These are phyloP conservation scores for Strigamia maritima DNA, from an alignment of 2,888 invertebrate genomes.

Conservation along the genomic window DNA sequence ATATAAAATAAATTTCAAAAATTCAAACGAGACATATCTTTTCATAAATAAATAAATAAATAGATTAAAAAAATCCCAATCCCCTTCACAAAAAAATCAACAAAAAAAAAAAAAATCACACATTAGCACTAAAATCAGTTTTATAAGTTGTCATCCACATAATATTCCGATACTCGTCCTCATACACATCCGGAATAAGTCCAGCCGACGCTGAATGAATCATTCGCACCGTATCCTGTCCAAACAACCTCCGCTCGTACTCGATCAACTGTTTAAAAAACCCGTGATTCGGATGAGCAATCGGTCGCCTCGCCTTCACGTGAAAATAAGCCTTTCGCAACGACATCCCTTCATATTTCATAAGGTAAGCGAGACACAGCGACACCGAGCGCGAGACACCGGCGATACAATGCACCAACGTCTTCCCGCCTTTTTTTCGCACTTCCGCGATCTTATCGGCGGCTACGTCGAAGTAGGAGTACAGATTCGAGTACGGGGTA, in stretches of 20 bases:
- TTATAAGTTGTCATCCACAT: constrained; percentile 26
- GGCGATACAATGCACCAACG: constrained; percentile 83
- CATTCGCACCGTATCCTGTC: constrained; percentile 69
- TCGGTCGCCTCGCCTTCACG: constrained; percentile 68
- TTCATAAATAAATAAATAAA: too few relatives aligned
- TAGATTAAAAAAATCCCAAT: too few relatives aligned
- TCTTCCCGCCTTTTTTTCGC: constrained; percentile 65
- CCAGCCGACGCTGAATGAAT: constrained; percentile 67
- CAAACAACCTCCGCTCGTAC: constrained; percentile 69
- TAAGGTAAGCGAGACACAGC: constrained; percentile 81
- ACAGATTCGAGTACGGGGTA: constrained; percentile 68
- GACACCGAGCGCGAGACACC: constrained; percentile 84
- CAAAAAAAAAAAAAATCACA: background rate
- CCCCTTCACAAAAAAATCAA: too few relatives aligned
- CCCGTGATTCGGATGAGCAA: constrained; percentile 83
- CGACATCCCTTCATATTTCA: constrained; percentile 75
- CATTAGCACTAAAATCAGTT: background rate
- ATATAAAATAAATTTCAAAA: too few relatives aligned
- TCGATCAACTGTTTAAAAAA: constrained; percentile 86
- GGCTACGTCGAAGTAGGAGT: constrained; percentile 70
- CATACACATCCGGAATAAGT: constrained; percentile 73
- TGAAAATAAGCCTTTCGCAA: constrained; percentile 74
- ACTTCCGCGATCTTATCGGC: constrained; percentile 74
- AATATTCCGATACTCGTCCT: constrained; percentile 49
- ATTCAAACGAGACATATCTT: too few relatives aligned